Conservation (phyloP, 2,797 vertebrate genomes). For the Hyperoplus immaculatus region DNA sequence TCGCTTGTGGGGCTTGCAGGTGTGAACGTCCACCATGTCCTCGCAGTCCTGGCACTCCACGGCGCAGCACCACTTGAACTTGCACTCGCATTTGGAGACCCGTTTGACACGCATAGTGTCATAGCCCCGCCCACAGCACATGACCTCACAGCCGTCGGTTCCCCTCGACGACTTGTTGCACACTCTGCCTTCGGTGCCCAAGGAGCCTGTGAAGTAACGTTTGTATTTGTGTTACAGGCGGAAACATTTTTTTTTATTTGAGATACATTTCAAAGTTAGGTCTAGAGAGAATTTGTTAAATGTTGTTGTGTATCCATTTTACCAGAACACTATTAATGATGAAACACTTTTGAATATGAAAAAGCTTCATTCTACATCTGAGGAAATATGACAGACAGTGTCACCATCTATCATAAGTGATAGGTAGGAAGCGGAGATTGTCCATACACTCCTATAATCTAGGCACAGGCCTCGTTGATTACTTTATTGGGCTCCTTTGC, state of each 20-base stretch:
- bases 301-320: neutral
- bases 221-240: neutral
- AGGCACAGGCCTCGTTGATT: too few species aligned
- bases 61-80: conserved; percentile 98
- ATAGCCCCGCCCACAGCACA: conserved; percentile 98
- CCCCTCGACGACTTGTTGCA: conserved; percentile 94
- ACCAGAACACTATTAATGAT: neutral
- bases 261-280: neutral
- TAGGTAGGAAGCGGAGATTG: too few species aligned
- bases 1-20: conserved; percentile 95
- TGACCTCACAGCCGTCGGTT: conserved; percentile 96
- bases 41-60: conserved; percentile 97
- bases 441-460: too few species aligned
- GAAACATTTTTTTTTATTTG: neutral
- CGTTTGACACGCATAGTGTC: conserved; percentile 95
- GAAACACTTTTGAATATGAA: neutral
- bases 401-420: too few species aligned
- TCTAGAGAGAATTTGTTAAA: neutral
- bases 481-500: too few species aligned
- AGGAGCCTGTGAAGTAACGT: conserved; percentile 87
- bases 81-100: conserved; percentile 97
- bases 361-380: neutral
- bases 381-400: neutral
- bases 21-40: conserved; percentile 95
- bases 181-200: conserved; percentile 95